phyloP scores from a whole-genome alignment of 2,888 invertebrate genomes.

The Chrysomela aeneicollis region DNA sequence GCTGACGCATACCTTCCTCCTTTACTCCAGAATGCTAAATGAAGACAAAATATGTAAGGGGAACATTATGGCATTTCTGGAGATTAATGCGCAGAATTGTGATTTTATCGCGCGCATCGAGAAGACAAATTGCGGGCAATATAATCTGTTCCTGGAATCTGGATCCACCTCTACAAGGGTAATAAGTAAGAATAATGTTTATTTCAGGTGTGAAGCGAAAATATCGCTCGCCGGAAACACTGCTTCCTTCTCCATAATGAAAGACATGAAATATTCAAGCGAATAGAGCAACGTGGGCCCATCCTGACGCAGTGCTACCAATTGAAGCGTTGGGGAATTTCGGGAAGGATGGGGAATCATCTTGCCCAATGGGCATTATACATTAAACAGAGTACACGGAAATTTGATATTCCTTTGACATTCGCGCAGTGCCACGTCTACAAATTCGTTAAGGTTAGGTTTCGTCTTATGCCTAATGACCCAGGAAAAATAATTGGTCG shows the following conservation, averaged over 20 bases:
- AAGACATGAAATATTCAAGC: conserved; percentile 1
- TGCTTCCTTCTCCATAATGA: conserved; percentile 1
- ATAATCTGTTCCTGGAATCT: conserved; percentile 12
- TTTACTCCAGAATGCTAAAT: neutral
- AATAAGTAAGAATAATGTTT: conserved; percentile 18
- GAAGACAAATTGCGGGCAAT: conserved; percentile 12
- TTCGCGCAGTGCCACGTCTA: too few species aligned
- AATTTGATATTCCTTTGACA: too few species aligned
- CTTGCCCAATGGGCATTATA: neutral
- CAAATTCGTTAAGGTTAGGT: too few species aligned
- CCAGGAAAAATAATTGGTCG: too few species aligned
- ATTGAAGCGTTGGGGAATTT: neutral
- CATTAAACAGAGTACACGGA: too few species aligned
- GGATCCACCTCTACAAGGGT: conserved; percentile 14
- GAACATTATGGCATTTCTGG: conserved; percentile 1
- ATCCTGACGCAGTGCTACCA: neutral
- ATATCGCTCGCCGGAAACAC: neutral
- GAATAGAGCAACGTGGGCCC: neutral
- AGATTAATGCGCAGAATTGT: conserved; percentile 6
- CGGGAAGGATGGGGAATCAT: neutral
- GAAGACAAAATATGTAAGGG: conserved; percentile 11
- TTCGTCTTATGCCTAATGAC: too few species aligned
- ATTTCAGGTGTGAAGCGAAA: neutral
- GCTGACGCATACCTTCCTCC: neutral
- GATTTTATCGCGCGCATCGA: conserved; percentile 1